Evolutionary conservation across 35 echinoderm and acorn worm genomes (phyloP).

Genomic region (Ptychodera flava): DNA sequence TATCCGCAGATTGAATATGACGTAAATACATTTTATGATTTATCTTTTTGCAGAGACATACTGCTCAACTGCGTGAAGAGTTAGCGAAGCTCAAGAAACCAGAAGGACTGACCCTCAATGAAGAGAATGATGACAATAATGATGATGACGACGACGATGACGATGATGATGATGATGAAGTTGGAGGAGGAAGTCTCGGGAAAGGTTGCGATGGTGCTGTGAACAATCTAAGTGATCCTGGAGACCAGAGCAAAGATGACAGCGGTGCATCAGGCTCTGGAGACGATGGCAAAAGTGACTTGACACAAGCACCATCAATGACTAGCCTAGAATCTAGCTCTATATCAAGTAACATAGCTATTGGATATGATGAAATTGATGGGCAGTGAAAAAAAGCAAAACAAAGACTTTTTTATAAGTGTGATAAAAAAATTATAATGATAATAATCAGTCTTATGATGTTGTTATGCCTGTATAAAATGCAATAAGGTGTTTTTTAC

Average conservation of each 20-base stretch:
- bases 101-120: constrained; percentile 22
- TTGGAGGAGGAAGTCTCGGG: not conserved
- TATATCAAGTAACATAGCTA: not conserved
- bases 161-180: constrained; percentile 24
- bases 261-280: not conserved
- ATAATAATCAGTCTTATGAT: no score
- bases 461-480: not conserved
- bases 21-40: no score
- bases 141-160: constrained; percentile 34
- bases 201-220: not conserved
- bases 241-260: not conserved
- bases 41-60: constrained; percentile 80
- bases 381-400: not conserved
- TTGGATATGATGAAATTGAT: not conserved
- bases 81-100: constrained; percentile 74
- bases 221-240: not conserved
- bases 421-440: not conserved
- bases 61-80: constrained; percentile 82
- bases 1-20: no score
- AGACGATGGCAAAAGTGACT: not conserved
- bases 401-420: not conserved
- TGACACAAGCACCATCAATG: not conserved
- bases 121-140: constrained; percentile 21
- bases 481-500: not conserved
- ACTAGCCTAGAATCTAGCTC: not conserved